These are phyloP conservation scores for Marronus borbonicus DNA, from an alignment of 2,888 invertebrate genomes.

Conservation along the genomic window DNA sequence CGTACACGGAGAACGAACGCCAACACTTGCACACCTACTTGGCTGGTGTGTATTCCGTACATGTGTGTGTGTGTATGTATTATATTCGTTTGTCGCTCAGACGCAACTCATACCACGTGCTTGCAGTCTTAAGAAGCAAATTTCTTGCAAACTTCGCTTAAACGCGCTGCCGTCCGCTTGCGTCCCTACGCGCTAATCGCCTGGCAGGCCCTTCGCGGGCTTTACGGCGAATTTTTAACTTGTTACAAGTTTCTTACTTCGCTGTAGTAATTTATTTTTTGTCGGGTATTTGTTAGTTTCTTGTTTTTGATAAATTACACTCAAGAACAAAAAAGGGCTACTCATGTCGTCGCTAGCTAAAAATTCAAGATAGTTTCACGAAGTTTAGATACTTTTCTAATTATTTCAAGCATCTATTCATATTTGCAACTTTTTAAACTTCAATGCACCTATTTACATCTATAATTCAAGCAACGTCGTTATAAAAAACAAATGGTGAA, in stretches of 20 bases:
- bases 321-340: too few species aligned
- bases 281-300: background rate
- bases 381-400: too few species aligned
- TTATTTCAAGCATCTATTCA: too few species aligned
- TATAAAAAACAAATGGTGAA: too few species aligned
- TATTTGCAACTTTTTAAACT: too few species aligned
- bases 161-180: slow-evolving; percentile 28
- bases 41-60: slow-evolving; percentile 6
- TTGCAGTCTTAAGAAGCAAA: slow-evolving; percentile 24
- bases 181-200: slow-evolving; percentile 22
- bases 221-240: slow-evolving; percentile 16
- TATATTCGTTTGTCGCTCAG: slow-evolving; percentile 25
- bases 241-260: slow-evolving; percentile 10
- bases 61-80: background rate
- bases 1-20: slow-evolving; percentile 22
- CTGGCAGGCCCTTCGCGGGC: slow-evolving; percentile 3
- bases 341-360: too few species aligned
- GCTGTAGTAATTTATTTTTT: slow-evolving; percentile 8
- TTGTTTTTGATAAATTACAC: slow-evolving; percentile 7
- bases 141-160: slow-evolving; percentile 42
- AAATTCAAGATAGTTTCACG: too few species aligned
- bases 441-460: too few species aligned
- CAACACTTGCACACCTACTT: slow-evolving; percentile 25
- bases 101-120: slow-evolving; percentile 40
- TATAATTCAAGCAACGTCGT: too few species aligned